Conservation (phyloP, 1,140 invertebrate species). For the Neodiprion pinetum region DNA sequence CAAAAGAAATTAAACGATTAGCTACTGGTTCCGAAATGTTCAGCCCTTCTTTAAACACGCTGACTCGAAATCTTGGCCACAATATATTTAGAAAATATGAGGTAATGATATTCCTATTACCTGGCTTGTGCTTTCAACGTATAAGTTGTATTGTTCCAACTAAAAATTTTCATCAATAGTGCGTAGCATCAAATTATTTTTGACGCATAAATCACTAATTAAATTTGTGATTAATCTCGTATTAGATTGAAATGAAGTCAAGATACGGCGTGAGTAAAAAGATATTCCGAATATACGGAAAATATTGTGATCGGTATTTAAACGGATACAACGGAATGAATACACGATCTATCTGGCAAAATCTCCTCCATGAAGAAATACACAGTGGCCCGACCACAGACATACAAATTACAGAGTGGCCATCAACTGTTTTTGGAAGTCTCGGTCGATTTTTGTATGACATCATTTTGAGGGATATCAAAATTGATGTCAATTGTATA, state of each 20-base stretch:
- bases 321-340: conserved; percentile 63
- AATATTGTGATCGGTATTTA: conserved; percentile 77
- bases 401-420: conserved; percentile 70
- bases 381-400: conserved; percentile 66
- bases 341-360: conserved; percentile 77
- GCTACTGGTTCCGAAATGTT: conserved; percentile 80
- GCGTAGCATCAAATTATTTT: conserved; percentile 13
- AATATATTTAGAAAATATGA: conserved; percentile 65
- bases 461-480: conserved; percentile 85
- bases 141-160: conserved; percentile 20
- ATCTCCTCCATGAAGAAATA: conserved; percentile 64
- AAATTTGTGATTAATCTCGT: conserved; percentile 55
- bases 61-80: conserved; percentile 75
- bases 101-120: conserved; percentile 30
- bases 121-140: conserved; percentile 9
- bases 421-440: conserved; percentile 64
- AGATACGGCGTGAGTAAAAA: conserved; percentile 73
- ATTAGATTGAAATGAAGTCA: conserved; percentile 71
- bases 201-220: conserved; percentile 15
- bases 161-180: conserved; percentile 1
- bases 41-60: conserved; percentile 70
- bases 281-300: conserved; percentile 69
- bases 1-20: conserved; percentile 73
- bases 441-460: conserved; percentile 87
- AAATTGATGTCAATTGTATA: conserved; percentile 77